Base-by-base conservation (phyloP, 2,888 invertebrate species). In the Xestia rhomboidea region DNA sequence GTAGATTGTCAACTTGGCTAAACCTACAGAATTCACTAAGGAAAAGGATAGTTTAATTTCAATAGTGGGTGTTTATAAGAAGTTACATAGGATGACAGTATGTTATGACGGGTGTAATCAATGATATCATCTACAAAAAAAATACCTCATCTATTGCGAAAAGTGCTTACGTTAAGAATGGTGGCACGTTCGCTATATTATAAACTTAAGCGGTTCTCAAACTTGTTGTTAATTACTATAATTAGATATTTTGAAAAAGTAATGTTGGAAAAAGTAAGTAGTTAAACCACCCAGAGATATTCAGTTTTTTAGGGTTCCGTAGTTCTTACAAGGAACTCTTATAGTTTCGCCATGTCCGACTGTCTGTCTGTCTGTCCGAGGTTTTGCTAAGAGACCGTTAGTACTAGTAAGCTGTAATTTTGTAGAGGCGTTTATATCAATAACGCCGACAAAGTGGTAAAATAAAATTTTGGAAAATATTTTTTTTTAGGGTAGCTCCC, bases 101-200 rank as follows among this genome's bases (percentile, higher is more conserved):
- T 38, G 44, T 57, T 49, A 66, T 66, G 64, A 51, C 24, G 41
- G 63, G 34, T 34, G 64, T 64, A 24, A 34, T 64, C 62, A 64
- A 77, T 69, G 44, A 54, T 54, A 69, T 54, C 46, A 68, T 63
- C 34, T 24, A 18, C 24, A 34, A 18, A 44, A 21, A 24, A 38
- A 15, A 69, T 15, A 24, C 41, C 41, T 75, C 74, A 70, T 77
- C 27, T 60, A 57, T 76, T 57, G 38, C 27, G 0, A 73, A 63
- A 41, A 69, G 63, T 68, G 74, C 66, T 77, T 54, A 74, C 76
- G 82, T 78, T 84, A 82, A 21, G 3, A n/a, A 73, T 81, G 76
- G 57, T 34, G 82, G 82, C 92, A 92, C 92, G 92, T 91, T 89
- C 88, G 84, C 82, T 77, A 83, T 87, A 86, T 80, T 87, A 72